Percentiles rank a stretch among this genome's conserved stretches.
phyloP scores from a whole-genome alignment of 2,113 vertebrate genomes.

The Elephantulus edwardii region DNA sequence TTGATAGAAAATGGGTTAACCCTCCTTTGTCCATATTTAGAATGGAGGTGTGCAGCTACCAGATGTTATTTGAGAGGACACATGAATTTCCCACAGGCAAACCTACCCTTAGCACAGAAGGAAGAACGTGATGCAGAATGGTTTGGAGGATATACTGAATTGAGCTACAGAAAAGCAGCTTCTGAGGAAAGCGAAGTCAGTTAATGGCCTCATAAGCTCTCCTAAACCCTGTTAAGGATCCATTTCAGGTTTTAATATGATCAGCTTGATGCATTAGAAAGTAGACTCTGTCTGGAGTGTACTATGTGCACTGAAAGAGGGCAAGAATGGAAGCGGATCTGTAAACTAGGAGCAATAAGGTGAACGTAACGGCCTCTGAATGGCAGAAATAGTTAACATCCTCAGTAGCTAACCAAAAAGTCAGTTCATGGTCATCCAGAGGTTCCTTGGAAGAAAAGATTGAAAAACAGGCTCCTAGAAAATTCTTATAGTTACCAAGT shows the following conservation, averaged over 20 bases:
- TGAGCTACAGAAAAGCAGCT: neutral
- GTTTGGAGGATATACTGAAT: neutral
- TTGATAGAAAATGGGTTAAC: constrained; percentile 2
- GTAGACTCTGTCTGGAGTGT: neutral
- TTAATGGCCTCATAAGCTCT: neutral
- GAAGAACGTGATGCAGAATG: neutral
- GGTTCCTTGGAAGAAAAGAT: neutral
- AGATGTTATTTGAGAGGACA: neutral
- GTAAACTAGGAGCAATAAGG: neutral
- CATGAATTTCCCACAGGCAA: neutral
- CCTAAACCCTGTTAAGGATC: neutral
- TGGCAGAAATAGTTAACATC: neutral
- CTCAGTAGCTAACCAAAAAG: neutral
- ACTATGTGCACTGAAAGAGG: neutral
- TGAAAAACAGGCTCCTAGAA: neutral
- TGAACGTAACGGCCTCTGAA: neutral
- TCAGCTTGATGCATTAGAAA: neutral
- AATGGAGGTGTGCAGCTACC: neutral
- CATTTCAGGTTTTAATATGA: neutral
- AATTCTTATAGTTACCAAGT: too few species aligned
- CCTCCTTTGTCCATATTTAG: neutral
- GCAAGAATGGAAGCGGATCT: neutral
- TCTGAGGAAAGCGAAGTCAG: neutral
- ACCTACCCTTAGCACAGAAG: neutral
- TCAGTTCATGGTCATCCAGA: neutral